Percentiles rank a stretch among this genome's conserved stretches.
These are phyloP conservation scores for Temnothorax rugatulus DNA, from an alignment of 2,888 invertebrate genomes.

Conservation along the genomic window DNA sequence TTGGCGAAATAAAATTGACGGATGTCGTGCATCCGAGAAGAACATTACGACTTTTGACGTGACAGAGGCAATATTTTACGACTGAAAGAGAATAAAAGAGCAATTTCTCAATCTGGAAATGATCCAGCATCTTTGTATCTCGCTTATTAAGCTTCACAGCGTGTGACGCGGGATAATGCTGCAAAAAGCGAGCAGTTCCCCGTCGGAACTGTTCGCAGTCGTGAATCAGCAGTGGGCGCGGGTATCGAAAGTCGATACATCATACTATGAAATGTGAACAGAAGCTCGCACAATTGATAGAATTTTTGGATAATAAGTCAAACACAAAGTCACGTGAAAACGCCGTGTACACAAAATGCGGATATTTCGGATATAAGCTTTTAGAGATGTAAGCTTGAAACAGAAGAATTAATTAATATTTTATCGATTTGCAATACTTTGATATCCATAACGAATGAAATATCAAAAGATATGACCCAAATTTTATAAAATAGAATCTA, in stretches of 20 bases:
- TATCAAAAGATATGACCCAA: neutral
- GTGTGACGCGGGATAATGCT: constrained; percentile 28
- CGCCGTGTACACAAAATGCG: neutral
- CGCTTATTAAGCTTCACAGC: constrained; percentile 57
- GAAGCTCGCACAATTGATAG: constrained; percentile 32
- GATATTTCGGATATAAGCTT: constrained; percentile 1
- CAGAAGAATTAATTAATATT: constrained; percentile 17
- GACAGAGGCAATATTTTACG: constrained; percentile 17
- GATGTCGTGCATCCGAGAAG: neutral
- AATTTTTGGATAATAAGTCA: constrained; percentile 48
- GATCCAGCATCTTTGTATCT: constrained; percentile 3
- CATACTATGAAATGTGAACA: constrained; percentile 27
- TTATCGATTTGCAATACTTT: neutral
- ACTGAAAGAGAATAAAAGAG: neutral
- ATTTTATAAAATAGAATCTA: constrained; percentile 3
- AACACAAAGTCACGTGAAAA: constrained; percentile 25
- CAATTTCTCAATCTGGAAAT: constrained; percentile 34
- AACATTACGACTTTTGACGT: neutral
- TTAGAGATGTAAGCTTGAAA: neutral
- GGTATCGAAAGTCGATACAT: constrained; percentile 69
- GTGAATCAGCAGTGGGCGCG: constrained; percentile 64
- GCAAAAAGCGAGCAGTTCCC: neutral
- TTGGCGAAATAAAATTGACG: neutral
- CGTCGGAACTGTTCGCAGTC: constrained; percentile 44
- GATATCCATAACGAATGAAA: neutral